Base-by-base conservation (phyloP, 2,888 invertebrate genomes). In the Drosophila meridionalis region DNA sequence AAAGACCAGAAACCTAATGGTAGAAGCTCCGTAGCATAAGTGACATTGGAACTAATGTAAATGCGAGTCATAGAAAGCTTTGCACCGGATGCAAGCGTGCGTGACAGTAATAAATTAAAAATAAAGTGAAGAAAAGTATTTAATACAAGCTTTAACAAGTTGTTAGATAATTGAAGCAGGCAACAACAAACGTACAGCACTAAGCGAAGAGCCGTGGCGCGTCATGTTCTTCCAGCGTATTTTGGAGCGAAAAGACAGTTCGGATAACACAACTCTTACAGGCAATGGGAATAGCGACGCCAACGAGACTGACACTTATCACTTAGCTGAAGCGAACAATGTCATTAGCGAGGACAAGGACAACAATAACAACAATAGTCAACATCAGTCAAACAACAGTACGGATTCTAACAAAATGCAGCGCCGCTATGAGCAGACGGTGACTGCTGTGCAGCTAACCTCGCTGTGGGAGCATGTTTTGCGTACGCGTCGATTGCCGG, bases 401-500 rank as follows among this genome's bases (percentile, higher is more conserved):
- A 57, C 42, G 47, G 71, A 71, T 9, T 36, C 52, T 8, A 48
- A 36, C 28, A 90, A 80, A 88, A 81, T 83, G 81, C 87, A 80
- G 40, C 79, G 87, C 6, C 89, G 85, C 20, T 28, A 56, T n/a
- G 84, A 80, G 32, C 67, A 48, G 4, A 52, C 71, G 12, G 48
- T 72, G 45, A 68, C 77, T 45, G 84, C 87, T 4, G 82, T 93
- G 30, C 95, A 94, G 76, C 94, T 97, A 70, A 97, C 97, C 53
- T 96, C 96, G 59, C 93, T 97, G 9, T 97, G 97, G 97, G 97
- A 97, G 93, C 95, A 96, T 90, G 95, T 97, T 82, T 94, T 96
- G 53, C 94, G 96, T 72, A 96, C 96, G 70, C 95, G 95, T 68
- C 94, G 95, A 62, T 94, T 97, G 64, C 97, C 97, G 47, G 95